Evolutionary conservation across 2,113 vertebrate species (phyloP), one percentile per base, ranked within the genome.

Genomic region (Axis porcinus): DNA sequence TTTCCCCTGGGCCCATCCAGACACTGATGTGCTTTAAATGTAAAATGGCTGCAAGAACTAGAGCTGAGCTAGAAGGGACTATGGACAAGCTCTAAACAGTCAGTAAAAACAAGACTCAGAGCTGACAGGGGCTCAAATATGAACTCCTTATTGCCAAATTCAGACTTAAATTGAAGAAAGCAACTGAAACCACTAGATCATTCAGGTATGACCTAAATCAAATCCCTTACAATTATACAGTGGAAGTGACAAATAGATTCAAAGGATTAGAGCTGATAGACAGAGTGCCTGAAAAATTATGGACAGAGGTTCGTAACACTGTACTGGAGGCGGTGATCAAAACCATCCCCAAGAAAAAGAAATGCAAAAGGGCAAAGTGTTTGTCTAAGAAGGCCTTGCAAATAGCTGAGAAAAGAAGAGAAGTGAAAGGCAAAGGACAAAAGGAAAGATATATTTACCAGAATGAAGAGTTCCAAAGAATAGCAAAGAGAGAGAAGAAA

Each of bases 61-160:
- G 12, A 58, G 6, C 2, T 5, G 19, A 9, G 3, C 2, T 2
- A 3, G 5, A 33, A 40, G 5, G 50, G 64, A 50, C 40, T 13
- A 23, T 27, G 19, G n/a, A 9, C 17, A 70, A 11, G 17, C 64
- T 70, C 64, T 36, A 36, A 36, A 70, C 17, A 70, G 17, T 70
- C 4, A 70, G 17, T n/a, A 70, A 11, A 11, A 70, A 70, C n/a
- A 62, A 62, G 28, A 15, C 28, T 14, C 5, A 2, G 64, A 70
- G 4, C 1, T 36, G 17, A 70, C n/a, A 36, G n/a, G 21, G 4
- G 64, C n/a, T 70, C 64, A 70, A 9, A 70, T 70, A 11, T 21
- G n/a, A 70, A 36, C n/a, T 21, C 64, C 4, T 70, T 36, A 36
- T 36, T 70, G 64, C 17, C 9, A 70, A 21, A 70, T 70, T 70